Evolutionary conservation across 2,888 invertebrate genomes (phyloP).

Genomic region (Pachliopta kotzebuea): DNA sequence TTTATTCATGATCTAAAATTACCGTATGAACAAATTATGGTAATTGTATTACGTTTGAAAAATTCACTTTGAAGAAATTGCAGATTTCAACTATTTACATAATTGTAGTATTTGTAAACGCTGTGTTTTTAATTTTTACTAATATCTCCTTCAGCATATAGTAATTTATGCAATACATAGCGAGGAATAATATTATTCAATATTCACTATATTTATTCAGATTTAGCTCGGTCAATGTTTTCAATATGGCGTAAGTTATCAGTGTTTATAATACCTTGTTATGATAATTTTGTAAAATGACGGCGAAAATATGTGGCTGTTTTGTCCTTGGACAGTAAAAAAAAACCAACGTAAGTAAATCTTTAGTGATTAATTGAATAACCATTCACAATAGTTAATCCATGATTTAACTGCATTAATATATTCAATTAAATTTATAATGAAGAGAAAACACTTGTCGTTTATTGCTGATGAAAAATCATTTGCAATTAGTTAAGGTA

Average conservation of each 20-base stretch:
- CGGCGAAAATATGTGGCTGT: neutral
- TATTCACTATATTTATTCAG: neutral
- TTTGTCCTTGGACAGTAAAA: neutral
- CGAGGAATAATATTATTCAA: no score
- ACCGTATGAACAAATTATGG: neutral
- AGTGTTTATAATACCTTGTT: neutral
- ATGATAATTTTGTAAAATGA: neutral
- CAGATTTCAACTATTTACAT: conserved; percentile 1
- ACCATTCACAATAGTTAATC: no score
- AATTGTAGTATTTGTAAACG: neutral
- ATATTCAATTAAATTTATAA: no score
- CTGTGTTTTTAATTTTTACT: neutral
- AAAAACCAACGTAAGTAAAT: neutral
- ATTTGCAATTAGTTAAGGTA: no score
- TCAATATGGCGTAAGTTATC: neutral
- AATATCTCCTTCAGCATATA: no score
- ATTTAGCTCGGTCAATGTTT: no score
- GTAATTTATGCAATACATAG: no score
- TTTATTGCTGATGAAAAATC: no score
- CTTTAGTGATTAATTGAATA: no score
- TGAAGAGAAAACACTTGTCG: no score
- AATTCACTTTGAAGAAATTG: neutral
- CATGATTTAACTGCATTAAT: no score
- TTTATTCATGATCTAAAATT: neutral
- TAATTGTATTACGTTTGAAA: neutral